Conservation (phyloP, 2,797 vertebrate genomes). For the Sphenopsis melanotis region DNA sequence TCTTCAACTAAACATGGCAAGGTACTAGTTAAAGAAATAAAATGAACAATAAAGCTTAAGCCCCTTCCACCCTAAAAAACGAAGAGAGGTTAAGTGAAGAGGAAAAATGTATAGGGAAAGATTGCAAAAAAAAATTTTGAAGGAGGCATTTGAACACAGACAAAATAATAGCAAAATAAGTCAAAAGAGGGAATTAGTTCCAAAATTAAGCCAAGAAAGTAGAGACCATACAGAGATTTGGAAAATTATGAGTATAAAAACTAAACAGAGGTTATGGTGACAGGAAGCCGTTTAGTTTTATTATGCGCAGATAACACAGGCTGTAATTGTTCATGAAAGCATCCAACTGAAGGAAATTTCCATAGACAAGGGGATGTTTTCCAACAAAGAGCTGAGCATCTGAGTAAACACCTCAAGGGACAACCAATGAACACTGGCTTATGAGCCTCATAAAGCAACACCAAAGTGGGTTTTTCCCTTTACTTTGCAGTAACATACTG, state of each 20-base stretch:
- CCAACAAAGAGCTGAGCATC: background rate
- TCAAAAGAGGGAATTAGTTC: background rate
- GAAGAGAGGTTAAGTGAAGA: background rate
- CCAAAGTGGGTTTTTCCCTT: background rate
- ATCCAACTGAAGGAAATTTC: constrained; percentile 15
- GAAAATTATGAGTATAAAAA: constrained; percentile 12
- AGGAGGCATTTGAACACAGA: background rate
- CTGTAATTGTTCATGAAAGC: background rate
- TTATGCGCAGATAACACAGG: background rate
- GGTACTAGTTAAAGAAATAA: background rate
- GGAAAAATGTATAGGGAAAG: background rate
- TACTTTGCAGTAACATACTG: background rate
- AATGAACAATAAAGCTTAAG: background rate
- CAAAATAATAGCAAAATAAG: background rate
- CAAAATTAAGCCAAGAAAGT: background rate
- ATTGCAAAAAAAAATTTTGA: background rate
- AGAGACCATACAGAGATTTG: background rate
- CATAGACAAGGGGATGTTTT: background rate
- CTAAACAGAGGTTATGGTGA: background rate
- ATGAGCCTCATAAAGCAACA: background rate
- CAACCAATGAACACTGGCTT: background rate
- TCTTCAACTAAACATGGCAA: background rate
- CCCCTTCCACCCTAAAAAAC: background rate
- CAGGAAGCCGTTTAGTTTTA: constrained; percentile 26
- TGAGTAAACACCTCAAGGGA: background rate